Percentiles rank a stretch among this genome's conserved stretches.
These are phyloP conservation scores for Oceanodroma leucorhoa DNA, from an alignment of 2,797 vertebrate species.

Conservation along the genomic window DNA sequence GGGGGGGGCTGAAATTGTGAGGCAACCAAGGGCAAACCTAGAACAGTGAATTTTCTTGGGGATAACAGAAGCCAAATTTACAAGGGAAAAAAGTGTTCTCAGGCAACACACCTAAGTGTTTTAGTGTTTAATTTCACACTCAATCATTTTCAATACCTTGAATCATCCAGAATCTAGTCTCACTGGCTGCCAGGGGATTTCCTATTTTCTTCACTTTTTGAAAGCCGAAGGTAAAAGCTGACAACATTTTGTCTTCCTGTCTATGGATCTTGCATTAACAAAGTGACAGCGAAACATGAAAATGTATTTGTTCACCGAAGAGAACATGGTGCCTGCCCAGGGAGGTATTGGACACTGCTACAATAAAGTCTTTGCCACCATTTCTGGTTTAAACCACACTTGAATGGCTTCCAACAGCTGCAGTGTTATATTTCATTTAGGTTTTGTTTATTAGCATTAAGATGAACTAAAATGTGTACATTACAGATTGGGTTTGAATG, in stretches of 20 bases:
- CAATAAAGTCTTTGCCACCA: not conserved
- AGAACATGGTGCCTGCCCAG: not conserved
- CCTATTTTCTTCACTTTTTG: not conserved
- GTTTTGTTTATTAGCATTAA: conserved; percentile 16
- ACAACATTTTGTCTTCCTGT: not conserved
- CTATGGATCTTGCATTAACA: not conserved
- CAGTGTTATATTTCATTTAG: not conserved
- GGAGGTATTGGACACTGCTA: not conserved
- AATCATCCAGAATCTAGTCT: not conserved
- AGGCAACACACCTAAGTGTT: not conserved
- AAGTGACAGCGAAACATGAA: not conserved
- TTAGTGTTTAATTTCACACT: not conserved
- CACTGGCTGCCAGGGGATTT: not conserved
- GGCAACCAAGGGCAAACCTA: not conserved
- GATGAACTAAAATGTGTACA: not conserved
- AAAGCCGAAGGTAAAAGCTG: not conserved
- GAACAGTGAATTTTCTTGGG: not conserved
- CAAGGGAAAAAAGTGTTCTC: not conserved
- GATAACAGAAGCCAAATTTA: not conserved
- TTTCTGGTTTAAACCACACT: conserved; percentile 38
- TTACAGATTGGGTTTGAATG: not conserved
- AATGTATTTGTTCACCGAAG: not conserved
- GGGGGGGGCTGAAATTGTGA: not conserved
- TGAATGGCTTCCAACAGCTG: conserved; percentile 14
- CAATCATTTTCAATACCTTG: not conserved